Conservation (phyloP, 2,797 vertebrate species). For the Pangasius sanitwongsei region DNA sequence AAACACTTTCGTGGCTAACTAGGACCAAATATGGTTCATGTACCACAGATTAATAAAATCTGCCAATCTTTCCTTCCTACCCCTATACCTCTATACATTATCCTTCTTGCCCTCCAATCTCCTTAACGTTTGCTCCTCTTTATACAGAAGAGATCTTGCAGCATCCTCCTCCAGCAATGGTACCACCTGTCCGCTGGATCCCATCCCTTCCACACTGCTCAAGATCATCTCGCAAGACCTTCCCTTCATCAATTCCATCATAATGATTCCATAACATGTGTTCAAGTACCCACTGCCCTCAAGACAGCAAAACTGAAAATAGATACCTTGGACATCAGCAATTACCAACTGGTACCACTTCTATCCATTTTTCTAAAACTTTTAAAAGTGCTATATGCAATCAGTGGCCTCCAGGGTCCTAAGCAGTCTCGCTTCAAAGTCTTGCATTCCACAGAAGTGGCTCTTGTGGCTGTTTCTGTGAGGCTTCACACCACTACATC, state of each 20-base stretch:
- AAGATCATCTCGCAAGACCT: background rate
- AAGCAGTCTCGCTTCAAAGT: background rate
- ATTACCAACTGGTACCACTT: background rate
- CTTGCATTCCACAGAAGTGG: background rate
- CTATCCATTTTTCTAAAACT: background rate
- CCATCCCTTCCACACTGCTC: background rate
- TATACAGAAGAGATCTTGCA: background rate
- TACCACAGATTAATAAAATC: background rate
- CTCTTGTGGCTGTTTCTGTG: background rate
- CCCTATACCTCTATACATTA: background rate
- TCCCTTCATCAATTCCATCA: background rate
- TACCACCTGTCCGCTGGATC: background rate
- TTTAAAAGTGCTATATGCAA: background rate
- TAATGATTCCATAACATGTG: background rate
- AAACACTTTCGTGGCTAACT: background rate
- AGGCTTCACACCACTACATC: background rate
- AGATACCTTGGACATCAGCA: background rate
- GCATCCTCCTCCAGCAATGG: background rate
- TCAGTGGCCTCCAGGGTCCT: background rate
- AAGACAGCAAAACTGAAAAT: background rate
- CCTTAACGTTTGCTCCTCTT: background rate
- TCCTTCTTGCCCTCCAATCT: background rate
- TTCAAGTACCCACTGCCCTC: background rate
- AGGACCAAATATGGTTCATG: background rate
- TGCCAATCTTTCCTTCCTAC: background rate